These are phyloP conservation scores for Brevipalpus yothersi DNA, from an alignment of 1,140 invertebrate species.

Conservation along the genomic window DNA sequence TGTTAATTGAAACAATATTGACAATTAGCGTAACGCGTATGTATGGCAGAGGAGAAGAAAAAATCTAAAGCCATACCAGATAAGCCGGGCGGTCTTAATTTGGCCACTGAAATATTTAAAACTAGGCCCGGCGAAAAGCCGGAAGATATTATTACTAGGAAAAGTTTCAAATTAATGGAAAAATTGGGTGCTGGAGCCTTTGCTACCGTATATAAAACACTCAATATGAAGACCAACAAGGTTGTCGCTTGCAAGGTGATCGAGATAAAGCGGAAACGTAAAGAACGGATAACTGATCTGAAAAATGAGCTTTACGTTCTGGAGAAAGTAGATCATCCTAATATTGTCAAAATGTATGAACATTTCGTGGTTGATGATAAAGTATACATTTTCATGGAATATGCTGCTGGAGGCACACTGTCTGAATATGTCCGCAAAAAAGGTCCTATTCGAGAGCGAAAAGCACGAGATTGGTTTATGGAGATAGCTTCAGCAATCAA, in stretches of 20 bases:
- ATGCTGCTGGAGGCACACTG: constrained; percentile 5
- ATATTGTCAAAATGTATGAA: constrained; percentile 9
- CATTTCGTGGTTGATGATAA: constrained; percentile 9
- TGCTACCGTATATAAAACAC: constrained; percentile 2
- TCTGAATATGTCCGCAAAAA: constrained; percentile 4
- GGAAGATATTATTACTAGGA: not conserved
- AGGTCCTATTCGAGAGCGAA: not conserved
- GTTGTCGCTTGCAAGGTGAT: constrained; percentile 7
- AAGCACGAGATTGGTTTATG: not conserved
- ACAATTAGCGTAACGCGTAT: no score
- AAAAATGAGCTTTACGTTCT: constrained; percentile 8
- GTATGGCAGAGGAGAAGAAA: no score
- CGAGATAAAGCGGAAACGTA: constrained; percentile 1
- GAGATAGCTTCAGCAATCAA: constrained; percentile 5
- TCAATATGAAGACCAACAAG: not conserved
- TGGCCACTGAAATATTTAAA: not conserved
- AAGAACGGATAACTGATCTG: not conserved
- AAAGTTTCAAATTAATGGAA: constrained; percentile 1
- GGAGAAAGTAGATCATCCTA: constrained; percentile 3
- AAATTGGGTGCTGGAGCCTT: constrained; percentile 7
- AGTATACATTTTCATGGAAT: constrained; percentile 11
- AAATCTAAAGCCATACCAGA: no score
- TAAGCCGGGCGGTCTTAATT: not conserved
- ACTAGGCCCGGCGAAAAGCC: not conserved
- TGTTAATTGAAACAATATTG: no score